Base-by-base conservation (phyloP, 2,888 invertebrate genomes). In the Holacanthella duospinosa region DNA sequence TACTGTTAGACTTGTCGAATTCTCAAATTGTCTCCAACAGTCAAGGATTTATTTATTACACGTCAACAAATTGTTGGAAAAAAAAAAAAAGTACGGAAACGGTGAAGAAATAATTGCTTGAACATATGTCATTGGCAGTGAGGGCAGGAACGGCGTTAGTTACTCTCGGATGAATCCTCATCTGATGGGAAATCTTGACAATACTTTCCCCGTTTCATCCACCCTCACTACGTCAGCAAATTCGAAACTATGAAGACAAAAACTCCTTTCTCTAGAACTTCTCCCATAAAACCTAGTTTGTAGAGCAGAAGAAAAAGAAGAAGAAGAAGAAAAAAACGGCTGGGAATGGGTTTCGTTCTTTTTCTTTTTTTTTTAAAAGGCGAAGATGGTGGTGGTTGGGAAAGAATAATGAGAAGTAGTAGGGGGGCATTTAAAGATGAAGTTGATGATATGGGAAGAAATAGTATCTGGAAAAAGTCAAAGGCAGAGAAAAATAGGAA, bases 361-460 rank as follows among this genome's bases (percentile, higher is more conserved):
- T n/a, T n/a, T n/a, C n/a, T n/a, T n/a, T n/a, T n/a, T n/a, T n/a
- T 27, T 59, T 58, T 36, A 53, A 54, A 62, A 55, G 55, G 27
- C 55, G 55, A 55, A 26, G 27, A n/a, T n/a, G 54, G 24, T 25
- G 48, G 48, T 27, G n/a, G 19, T 21, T 6, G 36, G 6, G 36
- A 29, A 43, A 60, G 60, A 61, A 26, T 55, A 65, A 60, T 57
- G 63, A 60, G 36, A 62, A 28, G 43, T 61, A 48, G 56, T 61
- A 48, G 48, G 48, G 28, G 60, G 56, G 59, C 63, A 64, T 63
- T 63, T 66, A 66, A 57, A 61, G 66, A 66, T 63, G 55, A 64
- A 66, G 59, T 29, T 61, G 66, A 64, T 61, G 66, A 64, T 63
- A 65, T 16, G 28, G 43, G 44, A 65, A 62, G 62, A 61, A 65